Base-by-base conservation (phyloP, 2,888 invertebrate genomes). In the Drosophila dives region DNA sequence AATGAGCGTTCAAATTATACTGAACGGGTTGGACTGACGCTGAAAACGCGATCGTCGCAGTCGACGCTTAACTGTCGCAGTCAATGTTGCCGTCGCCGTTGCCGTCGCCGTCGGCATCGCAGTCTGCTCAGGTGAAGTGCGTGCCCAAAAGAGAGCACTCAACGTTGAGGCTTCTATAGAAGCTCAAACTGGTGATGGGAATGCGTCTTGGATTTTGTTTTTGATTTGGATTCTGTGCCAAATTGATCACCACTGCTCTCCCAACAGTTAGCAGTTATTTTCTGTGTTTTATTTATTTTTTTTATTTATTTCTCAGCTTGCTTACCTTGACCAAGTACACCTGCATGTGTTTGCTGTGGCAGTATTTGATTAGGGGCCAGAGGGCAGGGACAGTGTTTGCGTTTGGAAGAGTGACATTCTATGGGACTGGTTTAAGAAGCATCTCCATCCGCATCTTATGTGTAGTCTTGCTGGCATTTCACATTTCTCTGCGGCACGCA, bases 1-100 rank as follows among this genome's bases (percentile, higher is more conserved):
- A 89, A 77, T 83, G 89, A 89, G 83, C 79, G 89, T 74, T 89
- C 78, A 82, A 82, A 86, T 78, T 84, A 69, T 75, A 89, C 89
- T 86, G 84, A 89, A 75, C 72, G 69, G 58, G 64, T 72, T 54
- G 70, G 56, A 36, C 74, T 42, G 70, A 49, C 77, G 40, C 66
- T 56, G 61, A 23, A 33, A 65, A 29, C 38, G 50, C 23, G 26
- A 42, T 48, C 36, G 62, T 62, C 53, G 53, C 59, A 49, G 67
- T 29, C 63, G 45, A 23, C 29, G 51, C 40, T 15, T 23, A 36
- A 45, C 45, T 45, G 56, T 45, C 42, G 42, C 3, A 11, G 67
- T 53, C 60, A 10, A 23, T 15, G 68, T 70, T 29, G 11, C 40
- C 20, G 64, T 29, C n/a, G 36, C 23, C 4, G 1, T 34, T 3